A percentile compares a stretch with the other conserved stretches of the same genome.
Conservation (phyloP, 2,113 vertebrate species). For the Eptesicus fuscus region DNA sequence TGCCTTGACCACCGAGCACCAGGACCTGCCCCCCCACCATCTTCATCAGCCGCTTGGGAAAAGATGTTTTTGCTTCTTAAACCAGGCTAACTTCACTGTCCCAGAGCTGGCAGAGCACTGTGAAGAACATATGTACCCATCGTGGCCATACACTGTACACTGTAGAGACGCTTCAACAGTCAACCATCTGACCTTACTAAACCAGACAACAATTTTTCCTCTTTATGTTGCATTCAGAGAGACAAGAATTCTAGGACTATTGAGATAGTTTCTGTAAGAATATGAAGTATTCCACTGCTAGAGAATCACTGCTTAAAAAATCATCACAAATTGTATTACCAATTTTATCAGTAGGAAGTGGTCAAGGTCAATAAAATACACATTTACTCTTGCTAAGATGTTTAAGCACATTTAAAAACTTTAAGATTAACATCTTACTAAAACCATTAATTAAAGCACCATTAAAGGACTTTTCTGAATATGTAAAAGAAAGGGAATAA, state of each 20-base stretch:
- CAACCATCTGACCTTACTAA: neutral
- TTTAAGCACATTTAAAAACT: neutral
- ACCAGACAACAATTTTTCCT: neutral
- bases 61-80: neutral
- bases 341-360: neutral
- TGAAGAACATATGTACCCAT: neutral
- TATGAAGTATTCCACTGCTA: neutral
- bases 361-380: neutral
- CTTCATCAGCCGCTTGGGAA: neutral
- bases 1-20: conserved; percentile 87
- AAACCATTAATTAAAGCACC: neutral
- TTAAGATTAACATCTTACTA: conserved; percentile 8
- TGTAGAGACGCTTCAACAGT: neutral
- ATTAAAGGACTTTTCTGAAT: conserved; percentile 6
- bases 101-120: neutral
- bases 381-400: neutral
- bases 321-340: neutral
- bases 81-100: neutral
- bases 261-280: neutral
- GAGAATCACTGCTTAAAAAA: conserved; percentile 6
- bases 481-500: neutral
- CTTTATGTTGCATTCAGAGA: conserved; percentile 8
- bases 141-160: neutral
- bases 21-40: conserved; percentile 53
- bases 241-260: neutral